Evolutionary conservation across 2,888 invertebrate genomes (phyloP).

Genomic region (Erpobdella octoculata): DNA sequence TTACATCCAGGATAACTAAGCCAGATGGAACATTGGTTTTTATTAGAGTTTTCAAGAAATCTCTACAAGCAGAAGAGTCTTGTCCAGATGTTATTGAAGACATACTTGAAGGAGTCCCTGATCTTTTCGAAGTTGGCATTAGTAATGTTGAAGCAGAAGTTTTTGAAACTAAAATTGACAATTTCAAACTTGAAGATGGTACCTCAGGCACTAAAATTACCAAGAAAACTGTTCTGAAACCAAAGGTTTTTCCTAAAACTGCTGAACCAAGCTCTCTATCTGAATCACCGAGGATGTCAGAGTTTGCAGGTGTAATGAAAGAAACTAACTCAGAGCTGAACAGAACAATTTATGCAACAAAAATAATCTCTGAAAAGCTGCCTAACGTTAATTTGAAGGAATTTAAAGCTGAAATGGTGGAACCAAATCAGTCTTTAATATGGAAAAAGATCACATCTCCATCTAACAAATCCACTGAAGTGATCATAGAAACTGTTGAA

Average conservation of each 20-base stretch:
- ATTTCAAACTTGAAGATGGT: neutral
- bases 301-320: too few relatives aligned
- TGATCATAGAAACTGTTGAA: neutral
- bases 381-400: too few relatives aligned
- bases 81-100: conserved; percentile 18
- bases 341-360: too few relatives aligned
- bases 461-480: too few relatives aligned
- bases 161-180: neutral
- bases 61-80: neutral
- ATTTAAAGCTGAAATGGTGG: too few relatives aligned
- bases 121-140: neutral
- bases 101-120: conserved; percentile 8
- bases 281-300: too few relatives aligned
- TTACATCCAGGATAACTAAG: neutral
- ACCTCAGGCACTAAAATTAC: neutral
- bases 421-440: neutral
- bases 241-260: conserved; percentile 1
- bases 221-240: conserved; percentile 6
- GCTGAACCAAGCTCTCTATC: too few relatives aligned
- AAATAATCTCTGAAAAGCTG: too few relatives aligned
- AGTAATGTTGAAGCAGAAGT: neutral
- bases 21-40: neutral
- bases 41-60: neutral
- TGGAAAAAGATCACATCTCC: too few relatives aligned
- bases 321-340: too few relatives aligned